Conservation (phyloP, 2,888 invertebrate species). For the Junonia oenone region DNA sequence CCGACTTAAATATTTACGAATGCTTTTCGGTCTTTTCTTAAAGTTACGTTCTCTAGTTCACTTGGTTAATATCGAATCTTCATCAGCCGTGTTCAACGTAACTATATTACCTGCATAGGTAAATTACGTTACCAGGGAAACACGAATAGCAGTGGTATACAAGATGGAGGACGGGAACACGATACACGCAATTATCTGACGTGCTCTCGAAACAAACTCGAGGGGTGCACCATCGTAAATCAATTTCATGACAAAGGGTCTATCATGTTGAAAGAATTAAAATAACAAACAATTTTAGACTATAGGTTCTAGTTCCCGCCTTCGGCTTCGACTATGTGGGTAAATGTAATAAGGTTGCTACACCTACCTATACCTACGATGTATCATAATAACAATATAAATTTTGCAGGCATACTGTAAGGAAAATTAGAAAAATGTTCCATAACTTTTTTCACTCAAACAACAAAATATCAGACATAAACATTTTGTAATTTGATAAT, state of each 20-base stretch:
- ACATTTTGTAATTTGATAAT: too few species aligned
- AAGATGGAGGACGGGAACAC: not conserved
- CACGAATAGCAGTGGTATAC: not conserved
- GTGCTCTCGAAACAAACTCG: not conserved
- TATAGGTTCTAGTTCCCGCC: not conserved
- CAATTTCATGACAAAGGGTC: not conserved
- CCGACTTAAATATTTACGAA: too few species aligned
- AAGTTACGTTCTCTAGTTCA: too few species aligned
- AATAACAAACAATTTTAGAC: not conserved
- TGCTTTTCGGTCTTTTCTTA: too few species aligned
- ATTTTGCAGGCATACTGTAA: too few species aligned
- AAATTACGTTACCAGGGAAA: not conserved
- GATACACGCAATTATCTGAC: conserved; percentile 3
- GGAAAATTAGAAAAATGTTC: too few species aligned
- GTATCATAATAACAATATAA: too few species aligned
- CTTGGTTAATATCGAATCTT: too few species aligned
- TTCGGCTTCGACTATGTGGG: not conserved
- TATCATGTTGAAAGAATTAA: not conserved
- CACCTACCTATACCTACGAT: too few species aligned
- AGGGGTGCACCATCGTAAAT: not conserved
- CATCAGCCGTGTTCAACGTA: not conserved
- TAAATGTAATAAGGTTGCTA: not conserved
- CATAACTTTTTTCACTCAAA: too few species aligned
- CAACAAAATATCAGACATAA: too few species aligned
- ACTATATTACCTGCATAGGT: not conserved